These are phyloP conservation scores for Gisinianus flammeolus DNA, from an alignment of 2,888 invertebrate species.

Conservation along the genomic window DNA sequence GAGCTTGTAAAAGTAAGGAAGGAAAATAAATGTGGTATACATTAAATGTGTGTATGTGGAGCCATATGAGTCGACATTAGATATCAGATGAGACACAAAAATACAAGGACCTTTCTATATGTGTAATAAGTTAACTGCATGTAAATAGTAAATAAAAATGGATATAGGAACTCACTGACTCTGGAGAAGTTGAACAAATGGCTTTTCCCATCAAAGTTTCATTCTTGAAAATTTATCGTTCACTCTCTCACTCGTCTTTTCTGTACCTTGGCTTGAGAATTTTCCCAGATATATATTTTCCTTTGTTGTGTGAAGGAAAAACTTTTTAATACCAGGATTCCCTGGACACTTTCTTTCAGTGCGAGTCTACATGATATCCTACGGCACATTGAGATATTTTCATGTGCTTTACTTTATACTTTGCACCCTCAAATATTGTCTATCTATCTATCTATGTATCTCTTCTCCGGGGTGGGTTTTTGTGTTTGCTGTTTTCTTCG, in stretches of 20 bases:
- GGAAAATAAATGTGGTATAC: background rate
- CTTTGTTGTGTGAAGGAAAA: slow-evolving; percentile 13
- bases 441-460: no score
- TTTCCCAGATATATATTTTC: slow-evolving; percentile 40
- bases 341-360: background rate
- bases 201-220: slow-evolving; percentile 33
- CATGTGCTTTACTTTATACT: no score
- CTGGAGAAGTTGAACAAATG: slow-evolving; percentile 22
- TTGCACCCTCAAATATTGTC: no score
- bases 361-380: background rate
- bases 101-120: background rate
- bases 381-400: no score
- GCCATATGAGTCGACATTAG: background rate
- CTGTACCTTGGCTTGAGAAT: slow-evolving; percentile 35
- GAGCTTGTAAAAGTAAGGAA: no score
- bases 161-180: background rate
- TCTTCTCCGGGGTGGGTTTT: no score
- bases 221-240: slow-evolving; percentile 40
- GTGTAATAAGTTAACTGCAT: slow-evolving; percentile 3
- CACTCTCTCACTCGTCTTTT: no score
- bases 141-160: background rate
- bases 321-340: background rate
- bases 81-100: background rate
- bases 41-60: background rate
- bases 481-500: slow-evolving; percentile 1